Base-by-base conservation (phyloP, 1,140 invertebrate species). In the Mya arenaria region DNA sequence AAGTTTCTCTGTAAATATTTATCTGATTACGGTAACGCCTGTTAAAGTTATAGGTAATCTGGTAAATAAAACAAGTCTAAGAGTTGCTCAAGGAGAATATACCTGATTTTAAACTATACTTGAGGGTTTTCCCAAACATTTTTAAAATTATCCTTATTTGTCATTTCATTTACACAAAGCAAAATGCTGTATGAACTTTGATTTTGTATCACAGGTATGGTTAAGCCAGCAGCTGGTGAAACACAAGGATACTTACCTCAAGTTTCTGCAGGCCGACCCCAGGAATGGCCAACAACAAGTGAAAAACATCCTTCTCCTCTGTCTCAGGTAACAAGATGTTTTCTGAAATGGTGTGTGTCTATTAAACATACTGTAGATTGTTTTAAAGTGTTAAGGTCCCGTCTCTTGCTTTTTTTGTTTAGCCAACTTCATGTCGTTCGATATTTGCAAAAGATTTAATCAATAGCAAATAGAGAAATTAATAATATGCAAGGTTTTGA, bases 161-260 rank as follows among this genome's bases (percentile, higher is more conserved):
- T 77, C n/a, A 39, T 34, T 44, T 58, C 10, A 10, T 25, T 28
- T 32, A 0, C 10, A 74, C 34, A 5, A 41, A 34, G 28, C n/a
- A 37, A 41, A 39, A 32, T 83, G 32, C 19, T 48, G 19, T 48
- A 48, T 48, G 19, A 13, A 56, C n/a, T 68, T 41, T 36, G 36
- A 8, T 56, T 60, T 68, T 80, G 36, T 74, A 4, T 84, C 73
- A 58, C 55, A 92, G 91, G 84, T 89, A 41, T 89, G 86, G 84
- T 62, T 90, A 10, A 87, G 89, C 79, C 90, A 91, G 72, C 82
- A 86, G 58, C 28, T 90, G 8, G 83, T 92, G 3, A 89, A 88
- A 32, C 82, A 88, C 39, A 90, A 86, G 41, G 87, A 88, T 0
- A 48, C 56, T 1, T 86, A 89, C 55, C 32, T 91, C 4, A 39